phyloP scores from a whole-genome alignment of 2,888 invertebrate species.

The Hydraecia micacea region DNA sequence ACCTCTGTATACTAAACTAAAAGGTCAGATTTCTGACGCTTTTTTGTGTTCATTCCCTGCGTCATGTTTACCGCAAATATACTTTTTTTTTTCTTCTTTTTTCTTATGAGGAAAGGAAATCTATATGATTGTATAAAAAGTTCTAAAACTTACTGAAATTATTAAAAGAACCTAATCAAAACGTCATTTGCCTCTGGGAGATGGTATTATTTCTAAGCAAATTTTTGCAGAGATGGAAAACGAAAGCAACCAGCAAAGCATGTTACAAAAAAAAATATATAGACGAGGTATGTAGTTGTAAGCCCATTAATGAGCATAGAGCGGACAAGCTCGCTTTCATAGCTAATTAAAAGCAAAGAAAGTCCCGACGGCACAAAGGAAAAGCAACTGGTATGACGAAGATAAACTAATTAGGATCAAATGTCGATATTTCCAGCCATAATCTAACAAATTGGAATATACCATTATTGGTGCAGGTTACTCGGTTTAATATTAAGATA shows the following conservation, averaged over 20 bases:
- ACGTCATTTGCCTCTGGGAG: background rate
- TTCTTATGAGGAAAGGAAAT: too few relatives aligned
- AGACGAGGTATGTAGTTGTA: conserved; percentile 5
- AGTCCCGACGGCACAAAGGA: background rate
- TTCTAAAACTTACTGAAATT: too few relatives aligned
- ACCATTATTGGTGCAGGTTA: too few relatives aligned
- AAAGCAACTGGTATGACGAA: background rate
- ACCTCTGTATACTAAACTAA: background rate
- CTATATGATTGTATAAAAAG: too few relatives aligned
- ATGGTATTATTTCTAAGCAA: background rate
- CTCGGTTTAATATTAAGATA: background rate
- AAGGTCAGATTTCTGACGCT: background rate
- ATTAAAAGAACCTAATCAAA: too few relatives aligned
- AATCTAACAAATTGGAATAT: background rate
- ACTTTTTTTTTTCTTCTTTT: too few relatives aligned
- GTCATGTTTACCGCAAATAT: too few relatives aligned
- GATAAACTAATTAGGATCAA: conserved; percentile 4
- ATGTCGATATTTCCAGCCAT: background rate
- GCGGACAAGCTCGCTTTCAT: conserved; percentile 32
- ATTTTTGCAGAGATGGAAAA: background rate
- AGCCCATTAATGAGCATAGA: conserved; percentile 42
- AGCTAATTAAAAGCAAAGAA: conserved; percentile 47
- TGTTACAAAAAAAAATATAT: conserved; percentile 2
- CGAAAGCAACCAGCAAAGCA: background rate
- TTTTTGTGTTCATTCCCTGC: too few relatives aligned